Evolutionary conservation across 1,140 invertebrate species (phyloP), one percentile per base, ranked within the genome.

Genomic region (Grapholita molesta): DNA sequence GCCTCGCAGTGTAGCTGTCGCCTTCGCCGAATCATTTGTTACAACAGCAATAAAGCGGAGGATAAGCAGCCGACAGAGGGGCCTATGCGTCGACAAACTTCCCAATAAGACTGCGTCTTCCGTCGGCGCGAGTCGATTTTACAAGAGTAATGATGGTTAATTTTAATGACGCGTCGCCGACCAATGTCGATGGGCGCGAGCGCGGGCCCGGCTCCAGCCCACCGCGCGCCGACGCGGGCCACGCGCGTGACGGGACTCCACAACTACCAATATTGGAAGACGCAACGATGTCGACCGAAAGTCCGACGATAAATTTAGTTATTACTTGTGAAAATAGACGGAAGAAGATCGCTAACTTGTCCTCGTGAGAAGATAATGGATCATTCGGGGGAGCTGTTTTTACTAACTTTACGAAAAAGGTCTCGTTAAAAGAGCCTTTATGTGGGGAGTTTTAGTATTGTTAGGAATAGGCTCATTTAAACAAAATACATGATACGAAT

Each of bases 271-370:
- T 91, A 91, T 91, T 90, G 86, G 87, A 91, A 90, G 82, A 84
- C 61, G 68, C 82, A 75, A 79, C 82, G 81, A 79, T 79, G 76
- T 78, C 80, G 79, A 80, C 82, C 84, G 80, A 90, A 90, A 90
- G 82, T 91, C 85, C 85, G 80, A 83, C 88, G 88, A 91, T 91
- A 91, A 91, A 91, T 91, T 91, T 87, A 91, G 89, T 91, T 91
- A 91, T 91, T 91, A 91, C 89, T 91, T 91, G 86, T 89, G 88
- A 91, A 91, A 91, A 91, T 91, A 91, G 85, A 91, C 88, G 89
- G 82, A 91, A 91, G 87, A 83, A 91, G 89, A 91, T 91, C 88
- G 86, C 85, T 89, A 89, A 91, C 89, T 91, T 90, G 89, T 91
- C 88, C 80, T 86, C 84, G 85, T 84, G 85, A 88, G 86, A 78